Conservation (phyloP, 2,888 invertebrate genomes). For the Dynastes grantii region DNA sequence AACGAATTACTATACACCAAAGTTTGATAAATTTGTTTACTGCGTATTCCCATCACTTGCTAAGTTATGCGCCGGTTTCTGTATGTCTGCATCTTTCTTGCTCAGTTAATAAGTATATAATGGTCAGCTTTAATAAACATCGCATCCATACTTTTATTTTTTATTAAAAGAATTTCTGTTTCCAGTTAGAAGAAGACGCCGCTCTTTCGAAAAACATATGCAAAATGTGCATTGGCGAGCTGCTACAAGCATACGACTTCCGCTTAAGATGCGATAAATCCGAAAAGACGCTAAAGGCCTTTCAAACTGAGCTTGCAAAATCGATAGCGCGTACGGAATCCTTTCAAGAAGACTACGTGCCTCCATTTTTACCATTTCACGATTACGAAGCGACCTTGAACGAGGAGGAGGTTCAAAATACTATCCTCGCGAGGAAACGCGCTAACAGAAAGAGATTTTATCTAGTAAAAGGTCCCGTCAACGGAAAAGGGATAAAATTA, state of each 20-base stretch:
- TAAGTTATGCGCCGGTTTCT: too few species aligned
- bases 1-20: too few species aligned
- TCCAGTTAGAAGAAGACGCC: constrained; percentile 35
- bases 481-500: constrained; percentile 16
- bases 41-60: too few species aligned
- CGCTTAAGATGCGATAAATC: constrained; percentile 36
- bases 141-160: background rate
- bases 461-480: constrained; percentile 9
- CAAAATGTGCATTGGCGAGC: constrained; percentile 35
- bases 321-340: background rate
- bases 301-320: constrained; percentile 43
- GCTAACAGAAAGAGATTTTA: constrained; percentile 34
- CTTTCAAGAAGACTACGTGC: background rate
- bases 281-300: constrained; percentile 14
- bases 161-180: background rate
- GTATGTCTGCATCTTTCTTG: too few species aligned
- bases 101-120: too few species aligned
- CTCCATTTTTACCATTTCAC: constrained; percentile 27
- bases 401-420: constrained; percentile 30
- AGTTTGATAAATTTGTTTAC: too few species aligned
- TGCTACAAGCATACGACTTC: constrained; percentile 38
- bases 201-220: constrained; percentile 45
- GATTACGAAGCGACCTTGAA: constrained; percentile 44
- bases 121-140: background rate
- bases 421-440: background rate